These are phyloP conservation scores for Naja naja DNA, from an alignment of 2,113 vertebrate species.

Conservation along the genomic window DNA sequence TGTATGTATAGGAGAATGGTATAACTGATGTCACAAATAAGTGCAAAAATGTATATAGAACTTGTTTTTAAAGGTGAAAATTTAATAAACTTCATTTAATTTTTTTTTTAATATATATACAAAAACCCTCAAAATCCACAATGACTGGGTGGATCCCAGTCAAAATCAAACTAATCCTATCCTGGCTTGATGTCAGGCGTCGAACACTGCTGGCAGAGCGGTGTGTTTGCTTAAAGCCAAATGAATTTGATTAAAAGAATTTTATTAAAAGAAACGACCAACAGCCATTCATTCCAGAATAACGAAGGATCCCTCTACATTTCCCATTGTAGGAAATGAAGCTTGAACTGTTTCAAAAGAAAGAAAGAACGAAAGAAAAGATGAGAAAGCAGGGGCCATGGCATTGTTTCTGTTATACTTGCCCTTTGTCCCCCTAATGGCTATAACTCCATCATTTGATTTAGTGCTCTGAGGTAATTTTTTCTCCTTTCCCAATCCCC, in stretches of 20 bases:
- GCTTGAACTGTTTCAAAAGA: neutral
- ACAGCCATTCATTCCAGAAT: neutral
- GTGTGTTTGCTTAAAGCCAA: neutral
- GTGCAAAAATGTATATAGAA: too few relatives aligned
- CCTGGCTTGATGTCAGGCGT: neutral
- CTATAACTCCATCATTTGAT: neutral
- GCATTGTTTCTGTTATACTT: neutral
- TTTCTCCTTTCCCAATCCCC: neutral
- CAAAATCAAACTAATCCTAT: neutral
- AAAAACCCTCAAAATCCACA: neutral
- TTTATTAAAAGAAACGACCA: neutral
- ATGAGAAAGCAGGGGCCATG: too few relatives aligned
- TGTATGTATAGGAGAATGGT: too few relatives aligned
- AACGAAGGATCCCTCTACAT: too few relatives aligned
- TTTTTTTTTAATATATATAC: too few relatives aligned
- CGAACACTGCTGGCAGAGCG: neutral
- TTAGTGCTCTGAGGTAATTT: neutral
- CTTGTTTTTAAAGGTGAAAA: too few relatives aligned
- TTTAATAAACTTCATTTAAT: too few relatives aligned
- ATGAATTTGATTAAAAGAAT: too few relatives aligned
- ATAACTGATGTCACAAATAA: too few relatives aligned
- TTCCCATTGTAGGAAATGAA: neutral
- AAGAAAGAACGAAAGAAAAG: neutral
- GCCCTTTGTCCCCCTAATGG: neutral
- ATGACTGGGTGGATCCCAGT: neutral